phyloP scores from a whole-genome alignment of 2,888 invertebrate genomes.

The Eumacrocentrus americanus region DNA sequence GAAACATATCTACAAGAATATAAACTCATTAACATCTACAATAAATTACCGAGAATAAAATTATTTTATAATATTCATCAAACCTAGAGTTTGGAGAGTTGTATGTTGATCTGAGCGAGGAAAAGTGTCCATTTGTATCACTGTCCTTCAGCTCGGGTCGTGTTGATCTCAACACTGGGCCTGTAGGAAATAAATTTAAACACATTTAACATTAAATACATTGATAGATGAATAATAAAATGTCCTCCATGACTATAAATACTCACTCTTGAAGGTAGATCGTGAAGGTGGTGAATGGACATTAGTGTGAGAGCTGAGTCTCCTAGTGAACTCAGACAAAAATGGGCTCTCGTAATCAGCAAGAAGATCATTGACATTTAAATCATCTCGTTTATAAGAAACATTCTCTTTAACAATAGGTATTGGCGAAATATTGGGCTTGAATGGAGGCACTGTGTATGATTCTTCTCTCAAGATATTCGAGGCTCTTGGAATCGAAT shows the following conservation, averaged over 20 bases:
- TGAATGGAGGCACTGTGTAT: slow-evolving; percentile 46
- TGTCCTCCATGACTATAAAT: too few species aligned
- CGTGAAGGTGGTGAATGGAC: slow-evolving; percentile 45
- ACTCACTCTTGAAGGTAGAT: slow-evolving; percentile 49
- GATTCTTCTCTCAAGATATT: slow-evolving; percentile 44
- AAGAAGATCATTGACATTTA: slow-evolving; percentile 46
- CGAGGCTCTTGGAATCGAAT: slow-evolving; percentile 41
- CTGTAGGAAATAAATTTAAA: slow-evolving; percentile 37
- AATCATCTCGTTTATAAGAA: slow-evolving; percentile 38
- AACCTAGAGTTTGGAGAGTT: slow-evolving; percentile 49
- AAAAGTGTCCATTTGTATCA: slow-evolving; percentile 58
- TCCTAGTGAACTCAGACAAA: slow-evolving; percentile 73
- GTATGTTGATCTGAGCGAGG: slow-evolving; percentile 50
- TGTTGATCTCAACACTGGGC: slow-evolving; percentile 37
- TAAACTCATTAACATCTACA: background rate
- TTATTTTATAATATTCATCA: too few species aligned
- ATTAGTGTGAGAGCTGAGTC: slow-evolving; percentile 60
- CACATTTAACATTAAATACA: too few species aligned
- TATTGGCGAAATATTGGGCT: slow-evolving; percentile 49
- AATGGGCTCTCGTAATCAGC: slow-evolving; percentile 70
- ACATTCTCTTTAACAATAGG: slow-evolving; percentile 41
- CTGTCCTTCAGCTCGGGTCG: slow-evolving; percentile 52
- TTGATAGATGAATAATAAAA: too few species aligned
- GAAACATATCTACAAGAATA: slow-evolving; percentile 45
- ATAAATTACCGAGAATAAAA: slow-evolving; percentile 8